Evolutionary conservation across 2,888 invertebrate genomes (phyloP).

Genomic region (Nowickia ferox): DNA sequence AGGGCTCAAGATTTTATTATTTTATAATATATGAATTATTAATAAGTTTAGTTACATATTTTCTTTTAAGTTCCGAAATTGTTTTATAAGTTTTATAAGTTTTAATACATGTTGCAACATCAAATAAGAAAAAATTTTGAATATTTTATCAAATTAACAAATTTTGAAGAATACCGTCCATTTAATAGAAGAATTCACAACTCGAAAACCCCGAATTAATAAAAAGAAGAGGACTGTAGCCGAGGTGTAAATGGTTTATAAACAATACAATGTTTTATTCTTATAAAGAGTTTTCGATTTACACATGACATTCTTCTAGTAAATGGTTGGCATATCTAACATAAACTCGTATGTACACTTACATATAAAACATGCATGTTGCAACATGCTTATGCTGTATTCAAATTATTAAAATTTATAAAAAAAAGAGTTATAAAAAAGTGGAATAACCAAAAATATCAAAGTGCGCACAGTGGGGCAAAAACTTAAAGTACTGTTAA

Average conservation of each 20-base stretch:
- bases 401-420: constrained; percentile 61
- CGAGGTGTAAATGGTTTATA: too few species aligned
- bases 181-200: background rate
- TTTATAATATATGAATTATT: too few species aligned
- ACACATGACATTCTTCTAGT: background rate
- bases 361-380: constrained; percentile 74
- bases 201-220: background rate
- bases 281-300: background rate
- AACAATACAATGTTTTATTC: background rate
- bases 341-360: constrained; percentile 4
- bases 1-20: too few species aligned
- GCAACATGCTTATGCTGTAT: constrained; percentile 78
- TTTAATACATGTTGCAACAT: constrained; percentile 78
- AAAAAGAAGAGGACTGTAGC: background rate
- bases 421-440: constrained; percentile 17
- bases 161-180: constrained; percentile 57
- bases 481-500: constrained; percentile 22
- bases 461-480: constrained; percentile 57
- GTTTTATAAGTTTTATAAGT: background rate
- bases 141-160: constrained; percentile 39
- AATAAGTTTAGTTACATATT: too few species aligned
- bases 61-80: background rate
- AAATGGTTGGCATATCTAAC: background rate
- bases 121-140: constrained; percentile 40
- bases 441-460: constrained; percentile 9